Evolutionary conservation across 2,113 vertebrate species (phyloP).

Genomic region (Gallinago paraguaiae): DNA sequence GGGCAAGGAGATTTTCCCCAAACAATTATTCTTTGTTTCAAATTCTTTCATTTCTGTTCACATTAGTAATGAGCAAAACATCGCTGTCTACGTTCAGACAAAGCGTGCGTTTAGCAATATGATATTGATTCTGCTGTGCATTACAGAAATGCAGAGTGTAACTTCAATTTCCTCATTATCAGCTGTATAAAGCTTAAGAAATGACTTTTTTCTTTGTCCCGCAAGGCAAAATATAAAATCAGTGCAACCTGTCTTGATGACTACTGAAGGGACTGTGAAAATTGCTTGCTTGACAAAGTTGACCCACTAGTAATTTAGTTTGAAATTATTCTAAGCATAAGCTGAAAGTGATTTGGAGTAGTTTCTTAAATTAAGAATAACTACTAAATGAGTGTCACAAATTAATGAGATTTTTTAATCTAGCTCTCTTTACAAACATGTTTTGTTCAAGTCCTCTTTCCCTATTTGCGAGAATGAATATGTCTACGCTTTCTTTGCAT

Average conservation of each 20-base stretch:
- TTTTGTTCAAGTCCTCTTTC: neutral
- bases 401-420: neutral
- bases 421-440: neutral
- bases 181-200: slow-evolving; percentile 16
- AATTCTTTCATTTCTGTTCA: slow-evolving; percentile 26
- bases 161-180: slow-evolving; percentile 28
- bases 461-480: neutral
- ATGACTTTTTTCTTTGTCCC: neutral
- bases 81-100: neutral
- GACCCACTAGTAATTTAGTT: neutral
- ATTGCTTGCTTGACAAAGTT: neutral
- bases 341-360: neutral
- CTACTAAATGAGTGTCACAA: neutral
- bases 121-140: neutral
- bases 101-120: neutral
- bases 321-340: neutral
- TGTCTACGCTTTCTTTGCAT: slow-evolving; percentile 7
- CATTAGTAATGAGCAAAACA: slow-evolving; percentile 19
- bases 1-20: neutral
- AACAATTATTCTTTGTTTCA: slow-evolving; percentile 53
- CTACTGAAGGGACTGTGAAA: neutral
- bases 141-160: neutral
- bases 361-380: neutral
- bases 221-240: slow-evolving; percentile 31
- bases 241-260: neutral